Evolutionary conservation across 2,113 vertebrate species (phyloP).

Genomic region (Xiphophorus maculatus): DNA sequence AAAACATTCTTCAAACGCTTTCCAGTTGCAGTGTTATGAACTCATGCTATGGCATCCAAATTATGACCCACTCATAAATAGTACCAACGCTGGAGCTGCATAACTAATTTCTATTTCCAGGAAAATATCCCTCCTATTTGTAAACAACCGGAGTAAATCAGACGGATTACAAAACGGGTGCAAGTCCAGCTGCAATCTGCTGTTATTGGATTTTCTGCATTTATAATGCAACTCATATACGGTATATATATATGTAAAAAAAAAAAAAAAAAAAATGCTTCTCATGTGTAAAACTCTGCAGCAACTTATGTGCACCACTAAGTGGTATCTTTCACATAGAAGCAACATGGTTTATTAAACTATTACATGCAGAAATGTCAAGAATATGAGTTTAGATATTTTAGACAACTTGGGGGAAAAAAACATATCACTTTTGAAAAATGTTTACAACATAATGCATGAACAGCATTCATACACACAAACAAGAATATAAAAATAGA

Average conservation of each 20-base stretch:
- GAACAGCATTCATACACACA: neutral
- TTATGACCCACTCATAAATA: neutral
- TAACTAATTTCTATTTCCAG: neutral
- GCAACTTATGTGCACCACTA: conserved; percentile 45
- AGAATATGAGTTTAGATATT: conserved; percentile 10
- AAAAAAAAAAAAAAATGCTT: neutral
- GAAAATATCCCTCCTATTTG: neutral
- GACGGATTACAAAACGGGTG: neutral
- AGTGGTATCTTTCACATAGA: conserved; percentile 35
- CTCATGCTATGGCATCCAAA: no score
- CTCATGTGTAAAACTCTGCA: neutral
- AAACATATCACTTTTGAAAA: conserved; percentile 1
- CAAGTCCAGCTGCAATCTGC: neutral
- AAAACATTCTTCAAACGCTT: conserved; percentile 22
- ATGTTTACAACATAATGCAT: neutral
- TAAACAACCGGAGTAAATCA: no score
- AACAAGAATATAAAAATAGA: neutral
- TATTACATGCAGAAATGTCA: conserved; percentile 29
- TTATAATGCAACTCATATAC: neutral
- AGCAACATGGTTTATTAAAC: conserved; percentile 45
- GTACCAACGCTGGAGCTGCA: neutral
- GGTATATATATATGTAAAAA: neutral
- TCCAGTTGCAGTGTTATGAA: neutral
- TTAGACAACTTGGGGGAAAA: conserved; percentile 10
- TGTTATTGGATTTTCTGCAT: neutral